These are phyloP conservation scores for Halcyon senegalensis DNA, from an alignment of 2,113 vertebrate genomes.

Conservation along the genomic window DNA sequence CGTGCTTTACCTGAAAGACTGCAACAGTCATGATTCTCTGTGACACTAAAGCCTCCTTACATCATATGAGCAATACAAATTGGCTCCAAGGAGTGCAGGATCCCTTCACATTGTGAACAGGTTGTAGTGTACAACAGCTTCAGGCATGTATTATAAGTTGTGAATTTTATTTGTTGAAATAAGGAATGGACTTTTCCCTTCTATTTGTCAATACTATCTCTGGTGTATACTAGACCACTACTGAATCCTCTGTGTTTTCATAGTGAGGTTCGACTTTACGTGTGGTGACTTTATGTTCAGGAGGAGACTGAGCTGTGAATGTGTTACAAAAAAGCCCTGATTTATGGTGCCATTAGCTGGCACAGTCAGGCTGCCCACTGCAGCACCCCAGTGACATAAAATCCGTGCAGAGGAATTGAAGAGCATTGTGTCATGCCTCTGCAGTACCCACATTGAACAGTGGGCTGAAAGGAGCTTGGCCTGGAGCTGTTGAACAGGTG, in stretches of 20 bases:
- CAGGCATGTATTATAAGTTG: neutral
- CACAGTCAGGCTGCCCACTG: neutral
- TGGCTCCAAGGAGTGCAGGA: neutral
- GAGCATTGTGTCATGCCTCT: neutral
- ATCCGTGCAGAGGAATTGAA: neutral
- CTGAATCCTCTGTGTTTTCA: neutral
- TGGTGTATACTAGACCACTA: neutral
- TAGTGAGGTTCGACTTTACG: neutral
- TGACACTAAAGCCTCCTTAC: neutral
- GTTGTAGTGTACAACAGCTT: neutral
- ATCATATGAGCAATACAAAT: neutral
- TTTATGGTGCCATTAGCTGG: neutral
- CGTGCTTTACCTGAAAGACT: neutral
- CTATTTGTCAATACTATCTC: neutral
- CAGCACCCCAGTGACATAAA: neutral
- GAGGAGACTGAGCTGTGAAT: neutral
- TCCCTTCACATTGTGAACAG: neutral
- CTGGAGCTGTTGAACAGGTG: conserved; percentile 15
- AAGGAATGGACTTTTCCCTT: neutral
- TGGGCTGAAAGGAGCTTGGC: neutral
- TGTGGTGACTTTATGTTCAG: neutral
- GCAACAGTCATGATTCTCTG: neutral
- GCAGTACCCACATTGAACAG: neutral
- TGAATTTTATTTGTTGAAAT: neutral
- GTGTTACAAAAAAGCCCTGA: neutral